phyloP scores from a whole-genome alignment of 1,140 invertebrate species.

The Triops cancriformis region DNA sequence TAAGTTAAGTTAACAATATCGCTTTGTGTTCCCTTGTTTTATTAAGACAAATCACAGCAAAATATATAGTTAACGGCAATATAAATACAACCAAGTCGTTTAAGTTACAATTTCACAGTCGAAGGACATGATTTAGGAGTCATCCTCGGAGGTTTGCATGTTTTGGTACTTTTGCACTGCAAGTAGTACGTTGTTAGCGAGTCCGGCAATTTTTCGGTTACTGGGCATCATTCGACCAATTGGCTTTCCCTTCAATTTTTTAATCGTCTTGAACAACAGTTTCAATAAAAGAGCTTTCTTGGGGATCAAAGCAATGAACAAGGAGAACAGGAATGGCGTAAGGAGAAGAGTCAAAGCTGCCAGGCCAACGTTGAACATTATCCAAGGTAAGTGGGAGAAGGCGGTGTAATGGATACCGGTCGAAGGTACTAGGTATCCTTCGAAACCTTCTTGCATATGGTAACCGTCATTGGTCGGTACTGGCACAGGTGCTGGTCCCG shows the following conservation, averaged over 20 bases:
- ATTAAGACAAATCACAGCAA: neutral
- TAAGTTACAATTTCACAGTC: neutral
- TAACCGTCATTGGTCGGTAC: neutral
- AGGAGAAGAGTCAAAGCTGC: neutral
- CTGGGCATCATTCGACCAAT: neutral
- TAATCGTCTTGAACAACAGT: neutral
- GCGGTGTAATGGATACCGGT: neutral
- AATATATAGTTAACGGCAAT: neutral
- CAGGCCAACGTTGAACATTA: neutral
- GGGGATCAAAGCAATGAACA: neutral
- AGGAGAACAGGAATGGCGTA: neutral
- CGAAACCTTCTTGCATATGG: conserved; percentile 19
- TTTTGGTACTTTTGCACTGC: neutral
- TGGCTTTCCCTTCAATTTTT: neutral
- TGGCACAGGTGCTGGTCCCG: neutral
- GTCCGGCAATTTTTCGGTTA: neutral
- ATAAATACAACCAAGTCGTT: neutral
- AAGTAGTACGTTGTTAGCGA: neutral
- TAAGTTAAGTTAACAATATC: neutral
- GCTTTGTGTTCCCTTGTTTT: neutral
- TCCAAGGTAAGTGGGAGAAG: neutral
- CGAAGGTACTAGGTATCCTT: conserved; percentile 20
- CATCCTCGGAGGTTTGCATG: neutral
- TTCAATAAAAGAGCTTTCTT: neutral
- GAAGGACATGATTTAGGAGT: neutral